Conservation (phyloP, 2,888 invertebrate genomes). For the Drosophila algonquin region DNA sequence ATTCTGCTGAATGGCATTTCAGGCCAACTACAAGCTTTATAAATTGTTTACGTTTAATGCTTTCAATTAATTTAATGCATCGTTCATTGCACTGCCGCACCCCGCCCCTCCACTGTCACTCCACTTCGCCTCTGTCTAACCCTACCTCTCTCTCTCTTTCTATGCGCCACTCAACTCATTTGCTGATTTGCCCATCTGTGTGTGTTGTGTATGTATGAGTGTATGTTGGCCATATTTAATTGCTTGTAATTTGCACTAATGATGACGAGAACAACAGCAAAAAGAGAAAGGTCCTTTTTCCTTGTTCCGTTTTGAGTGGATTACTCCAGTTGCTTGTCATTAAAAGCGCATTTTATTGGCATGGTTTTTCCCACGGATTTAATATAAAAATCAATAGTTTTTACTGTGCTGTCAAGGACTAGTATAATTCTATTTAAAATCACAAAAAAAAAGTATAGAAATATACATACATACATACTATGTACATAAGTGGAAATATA, state of each 20-base stretch:
- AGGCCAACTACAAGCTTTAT: conserved; percentile 54
- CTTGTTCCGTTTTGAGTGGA: neutral
- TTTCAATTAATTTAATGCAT: conserved; percentile 77
- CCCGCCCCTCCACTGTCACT: conserved; percentile 6
- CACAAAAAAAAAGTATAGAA: no score
- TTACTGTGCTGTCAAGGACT: conserved; percentile 15
- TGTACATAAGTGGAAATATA: no score
- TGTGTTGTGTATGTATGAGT: conserved; percentile 22
- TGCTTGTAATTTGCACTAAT: conserved; percentile 77
- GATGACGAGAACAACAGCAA: conserved; percentile 59
- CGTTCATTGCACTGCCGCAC: conserved; percentile 29
- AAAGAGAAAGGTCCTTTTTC: conserved; percentile 24
- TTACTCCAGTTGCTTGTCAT: conserved; percentile 47
- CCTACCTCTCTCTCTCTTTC: neutral
- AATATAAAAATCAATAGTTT: conserved; percentile 32
- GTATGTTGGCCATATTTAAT: conserved; percentile 62
- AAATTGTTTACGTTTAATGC: conserved; percentile 71
- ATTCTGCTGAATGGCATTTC: conserved; percentile 6
- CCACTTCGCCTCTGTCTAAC: neutral
- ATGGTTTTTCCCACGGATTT: conserved; percentile 31
- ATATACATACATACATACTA: no score
- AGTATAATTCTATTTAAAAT: conserved; percentile 15
- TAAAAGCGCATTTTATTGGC: conserved; percentile 67
- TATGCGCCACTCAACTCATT: conserved; percentile 14
- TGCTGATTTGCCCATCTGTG: neutral